Evolutionary conservation across 2,113 vertebrate species (phyloP).

Genomic region (Plectropomus leopardus): DNA sequence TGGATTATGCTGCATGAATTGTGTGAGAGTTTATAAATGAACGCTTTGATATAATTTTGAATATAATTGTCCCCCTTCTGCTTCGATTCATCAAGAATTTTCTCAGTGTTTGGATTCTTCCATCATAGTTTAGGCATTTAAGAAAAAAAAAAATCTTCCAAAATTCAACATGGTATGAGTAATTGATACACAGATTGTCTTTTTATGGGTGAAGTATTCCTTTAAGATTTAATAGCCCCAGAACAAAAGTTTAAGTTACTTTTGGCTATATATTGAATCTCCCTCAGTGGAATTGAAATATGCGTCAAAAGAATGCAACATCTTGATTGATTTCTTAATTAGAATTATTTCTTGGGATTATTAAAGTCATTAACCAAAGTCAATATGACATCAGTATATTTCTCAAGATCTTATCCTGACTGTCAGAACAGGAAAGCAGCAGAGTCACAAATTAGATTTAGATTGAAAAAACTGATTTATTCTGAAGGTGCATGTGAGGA

Average conservation of each 20-base stretch:
- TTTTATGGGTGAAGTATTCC: too few species aligned
- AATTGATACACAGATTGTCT: too few species aligned
- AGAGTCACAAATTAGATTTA: constrained; percentile 53
- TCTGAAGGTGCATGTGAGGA: constrained; percentile 27
- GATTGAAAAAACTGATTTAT: constrained; percentile 32
- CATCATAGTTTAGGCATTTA: too few species aligned
- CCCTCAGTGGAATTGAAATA: neutral
- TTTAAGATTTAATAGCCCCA: neutral
- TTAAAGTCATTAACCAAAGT: neutral
- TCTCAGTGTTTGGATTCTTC: too few species aligned
- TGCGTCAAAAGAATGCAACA: neutral
- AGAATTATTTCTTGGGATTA: neutral
- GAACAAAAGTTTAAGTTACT: neutral
- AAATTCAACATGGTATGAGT: too few species aligned
- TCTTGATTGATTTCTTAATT: too few species aligned
- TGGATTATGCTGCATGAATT: too few species aligned
- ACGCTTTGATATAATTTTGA: too few species aligned
- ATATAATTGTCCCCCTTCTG: too few species aligned
- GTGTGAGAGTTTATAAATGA: too few species aligned
- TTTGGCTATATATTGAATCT: neutral
- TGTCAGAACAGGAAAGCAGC: constrained; percentile 35
- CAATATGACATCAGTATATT: neutral
- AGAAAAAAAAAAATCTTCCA: too few species aligned
- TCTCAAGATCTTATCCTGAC: constrained; percentile 34
- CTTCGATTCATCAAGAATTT: too few species aligned